Percentiles rank a stretch among this genome's conserved stretches.
Conservation (phyloP, 2,113 vertebrate genomes). For the Hemicordylus capensis region DNA sequence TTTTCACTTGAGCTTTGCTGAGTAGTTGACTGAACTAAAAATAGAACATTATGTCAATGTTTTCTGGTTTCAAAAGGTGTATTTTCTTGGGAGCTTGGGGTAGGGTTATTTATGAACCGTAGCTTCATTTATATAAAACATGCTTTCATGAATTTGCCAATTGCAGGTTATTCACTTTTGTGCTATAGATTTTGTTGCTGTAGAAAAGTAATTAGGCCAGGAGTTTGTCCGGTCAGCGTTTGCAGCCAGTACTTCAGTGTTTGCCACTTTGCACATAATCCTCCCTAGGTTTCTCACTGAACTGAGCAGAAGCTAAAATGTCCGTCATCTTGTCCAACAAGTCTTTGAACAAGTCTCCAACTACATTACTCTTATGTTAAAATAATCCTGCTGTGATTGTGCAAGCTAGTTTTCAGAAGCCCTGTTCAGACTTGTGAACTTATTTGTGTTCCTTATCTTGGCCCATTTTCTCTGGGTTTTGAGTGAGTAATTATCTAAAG, state of each 20-base stretch:
- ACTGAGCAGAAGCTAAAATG: not conserved
- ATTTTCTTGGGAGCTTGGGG: conserved; percentile 22
- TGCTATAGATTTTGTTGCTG: conserved; percentile 30
- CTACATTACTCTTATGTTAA: not conserved
- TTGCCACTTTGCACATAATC: not conserved
- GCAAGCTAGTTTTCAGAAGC: conserved; percentile 5
- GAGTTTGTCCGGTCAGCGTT: conserved; percentile 2
- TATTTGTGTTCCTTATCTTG: not conserved
- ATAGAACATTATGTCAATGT: conserved; percentile 24
- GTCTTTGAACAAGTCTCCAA: not conserved
- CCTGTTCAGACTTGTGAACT: rapidly evolving
- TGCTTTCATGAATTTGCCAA: rapidly evolving
- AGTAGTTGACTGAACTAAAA: conserved; percentile 43
- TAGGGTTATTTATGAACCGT: conserved; percentile 32
- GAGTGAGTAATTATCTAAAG: not conserved
- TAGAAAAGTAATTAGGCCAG: conserved; percentile 36
- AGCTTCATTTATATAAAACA: conserved; percentile 16
- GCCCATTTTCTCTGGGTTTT: not conserved
- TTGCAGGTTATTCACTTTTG: conserved; percentile 24
- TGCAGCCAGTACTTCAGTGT: not conserved
- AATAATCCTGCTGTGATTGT: conserved; percentile 6
- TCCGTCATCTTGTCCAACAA: not conserved
- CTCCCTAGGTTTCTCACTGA: not conserved
- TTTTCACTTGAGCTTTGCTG: conserved; percentile 34
- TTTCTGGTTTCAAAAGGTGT: conserved; percentile 37